Percentiles rank a stretch among this genome's conserved stretches.
These are phyloP conservation scores for Cuniculus paca DNA, from an alignment of 2,797 vertebrate species.

Conservation along the genomic window DNA sequence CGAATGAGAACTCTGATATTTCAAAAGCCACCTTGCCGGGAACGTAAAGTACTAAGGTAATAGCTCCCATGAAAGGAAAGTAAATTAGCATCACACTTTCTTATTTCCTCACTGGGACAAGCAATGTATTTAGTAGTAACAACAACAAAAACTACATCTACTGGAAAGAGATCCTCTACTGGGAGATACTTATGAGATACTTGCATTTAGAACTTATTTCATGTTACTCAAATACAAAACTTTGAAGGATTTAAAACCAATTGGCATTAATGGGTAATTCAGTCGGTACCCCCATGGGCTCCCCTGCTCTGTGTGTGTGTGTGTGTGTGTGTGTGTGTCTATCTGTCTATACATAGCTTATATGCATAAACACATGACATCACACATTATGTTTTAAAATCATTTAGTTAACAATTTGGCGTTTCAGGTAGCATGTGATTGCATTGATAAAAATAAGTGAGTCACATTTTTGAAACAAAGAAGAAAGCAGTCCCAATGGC, in stretches of 20 bases:
- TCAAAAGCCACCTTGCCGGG: background rate
- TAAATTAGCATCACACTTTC: background rate
- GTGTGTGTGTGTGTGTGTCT: background rate
- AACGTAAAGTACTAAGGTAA: background rate
- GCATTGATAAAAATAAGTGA: background rate
- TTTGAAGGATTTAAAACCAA: background rate
- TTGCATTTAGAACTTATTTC: background rate
- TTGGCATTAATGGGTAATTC: background rate
- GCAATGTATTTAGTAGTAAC: background rate
- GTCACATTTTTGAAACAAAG: conserved; percentile 13
- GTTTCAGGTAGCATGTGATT: background rate
- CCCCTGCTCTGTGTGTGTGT: background rate
- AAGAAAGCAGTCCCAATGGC: background rate
- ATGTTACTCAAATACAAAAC: background rate
- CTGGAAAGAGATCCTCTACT: background rate
- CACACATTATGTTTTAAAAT: background rate
- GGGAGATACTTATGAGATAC: background rate
- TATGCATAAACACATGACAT: background rate
- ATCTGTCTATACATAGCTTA: background rate
- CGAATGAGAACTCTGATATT: background rate
- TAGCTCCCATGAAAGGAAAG: background rate
- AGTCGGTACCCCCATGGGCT: background rate
- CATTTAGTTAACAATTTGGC: background rate
- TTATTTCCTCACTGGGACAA: background rate
- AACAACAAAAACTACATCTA: background rate